Percentiles rank a stretch among this genome's conserved stretches.
Evolutionary conservation across 2,797 vertebrate species (phyloP).

Genomic region (Sebastes iracundus): DNA sequence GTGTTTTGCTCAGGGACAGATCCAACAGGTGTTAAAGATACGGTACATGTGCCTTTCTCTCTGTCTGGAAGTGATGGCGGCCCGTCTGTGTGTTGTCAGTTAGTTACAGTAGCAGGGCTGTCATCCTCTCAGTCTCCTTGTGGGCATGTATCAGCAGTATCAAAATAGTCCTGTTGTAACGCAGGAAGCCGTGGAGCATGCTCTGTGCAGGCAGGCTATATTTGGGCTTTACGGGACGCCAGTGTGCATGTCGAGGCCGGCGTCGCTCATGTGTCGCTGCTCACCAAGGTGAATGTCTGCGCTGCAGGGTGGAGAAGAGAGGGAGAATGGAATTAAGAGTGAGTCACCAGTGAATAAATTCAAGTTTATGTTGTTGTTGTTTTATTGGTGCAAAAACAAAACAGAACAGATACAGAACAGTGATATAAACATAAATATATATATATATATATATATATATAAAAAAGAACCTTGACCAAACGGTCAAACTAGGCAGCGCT

Average conservation of each 20-base stretch:
- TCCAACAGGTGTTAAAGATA: no score
- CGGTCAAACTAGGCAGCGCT: no score
- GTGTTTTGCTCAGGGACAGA: not conserved
- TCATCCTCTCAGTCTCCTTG: constrained; percentile 23
- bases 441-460: no score
- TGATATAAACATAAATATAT: no score
- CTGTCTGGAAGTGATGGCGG: no score
- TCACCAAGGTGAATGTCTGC: constrained; percentile 68
- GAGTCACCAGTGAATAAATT: not conserved
- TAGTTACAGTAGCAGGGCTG: not conserved
- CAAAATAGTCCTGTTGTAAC: constrained; percentile 52
- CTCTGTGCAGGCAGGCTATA: constrained; percentile 67
- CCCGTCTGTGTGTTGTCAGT: constrained; percentile 3
- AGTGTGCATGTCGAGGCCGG: not conserved
- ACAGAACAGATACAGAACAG: no score
- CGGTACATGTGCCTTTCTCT: no score
- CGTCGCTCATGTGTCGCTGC: constrained; percentile 69
- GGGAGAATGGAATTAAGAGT: no score
- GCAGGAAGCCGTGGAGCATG: constrained; percentile 60
- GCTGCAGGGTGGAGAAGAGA: constrained; percentile 44
- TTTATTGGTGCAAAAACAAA: no score
- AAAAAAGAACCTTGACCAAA: no score
- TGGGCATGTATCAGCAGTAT: constrained; percentile 36
- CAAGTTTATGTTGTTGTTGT: not conserved
- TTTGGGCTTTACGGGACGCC: constrained; percentile 47